Percentiles rank a stretch among this genome's conserved stretches.
These are phyloP conservation scores for Agrilus cyanescens DNA, from an alignment of 2,888 invertebrate genomes.

Conservation along the genomic window DNA sequence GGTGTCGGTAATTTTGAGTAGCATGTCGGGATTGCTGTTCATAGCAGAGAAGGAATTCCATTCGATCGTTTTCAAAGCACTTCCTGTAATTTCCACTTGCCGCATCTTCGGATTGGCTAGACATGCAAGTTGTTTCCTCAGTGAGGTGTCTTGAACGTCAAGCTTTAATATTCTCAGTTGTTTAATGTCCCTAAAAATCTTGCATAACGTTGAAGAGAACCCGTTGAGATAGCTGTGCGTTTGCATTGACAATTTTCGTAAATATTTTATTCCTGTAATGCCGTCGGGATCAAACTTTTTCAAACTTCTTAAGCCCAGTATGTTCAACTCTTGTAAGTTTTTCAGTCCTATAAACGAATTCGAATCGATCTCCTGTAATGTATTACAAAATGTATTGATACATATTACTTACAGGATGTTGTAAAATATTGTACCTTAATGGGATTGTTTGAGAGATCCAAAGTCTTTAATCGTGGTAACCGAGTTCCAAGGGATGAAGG, in stretches of 20 bases:
- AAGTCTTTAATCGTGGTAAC: constrained; percentile 56
- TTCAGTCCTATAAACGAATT: constrained; percentile 60
- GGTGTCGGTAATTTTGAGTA: constrained; percentile 65
- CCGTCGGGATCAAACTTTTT: constrained; percentile 65
- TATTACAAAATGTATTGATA: constrained; percentile 4
- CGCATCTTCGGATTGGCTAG: constrained; percentile 63
- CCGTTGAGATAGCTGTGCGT: constrained; percentile 66
- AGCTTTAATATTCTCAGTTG: constrained; percentile 65
- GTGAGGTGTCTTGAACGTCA: constrained; percentile 58
- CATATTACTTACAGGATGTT: constrained; percentile 1
- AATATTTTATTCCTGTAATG: constrained; percentile 56
- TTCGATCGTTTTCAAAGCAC: constrained; percentile 59
- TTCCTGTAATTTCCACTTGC: constrained; percentile 69
- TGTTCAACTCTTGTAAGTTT: constrained; percentile 61
- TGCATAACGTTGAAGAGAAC: constrained; percentile 47
- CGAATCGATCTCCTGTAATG: constrained; percentile 49
- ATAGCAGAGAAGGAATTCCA: constrained; percentile 67
- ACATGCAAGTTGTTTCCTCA: constrained; percentile 65
- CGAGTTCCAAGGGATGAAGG: constrained; percentile 65
- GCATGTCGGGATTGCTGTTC: constrained; percentile 61
- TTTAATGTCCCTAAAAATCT: constrained; percentile 58
- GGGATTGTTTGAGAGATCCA: constrained; percentile 75
- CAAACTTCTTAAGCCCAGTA: constrained; percentile 61
- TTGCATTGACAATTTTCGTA: constrained; percentile 59
- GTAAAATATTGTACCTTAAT: constrained; percentile 40